Base-by-base conservation (phyloP, 2,113 vertebrate genomes). In the Agapornis roseicollis region DNA sequence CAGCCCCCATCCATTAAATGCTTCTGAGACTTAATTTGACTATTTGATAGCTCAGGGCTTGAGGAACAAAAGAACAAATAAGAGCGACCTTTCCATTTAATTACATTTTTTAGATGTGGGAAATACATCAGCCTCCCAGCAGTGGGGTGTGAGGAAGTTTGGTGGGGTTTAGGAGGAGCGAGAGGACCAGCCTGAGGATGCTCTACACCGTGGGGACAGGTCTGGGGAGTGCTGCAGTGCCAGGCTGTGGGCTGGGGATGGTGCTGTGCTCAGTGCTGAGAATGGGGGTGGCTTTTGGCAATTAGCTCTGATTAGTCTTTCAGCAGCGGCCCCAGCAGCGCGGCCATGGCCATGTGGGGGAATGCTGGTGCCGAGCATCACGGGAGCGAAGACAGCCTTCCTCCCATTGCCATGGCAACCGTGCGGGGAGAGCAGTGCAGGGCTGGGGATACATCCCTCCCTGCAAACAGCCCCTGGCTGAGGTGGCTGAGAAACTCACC, bases 371-470 rank as follows among this genome's bases (percentile, higher is more conserved):
- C 44, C 1, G 63, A 85, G 89, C 91, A 93, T 78, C 86, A 29
- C 42, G 90, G 86, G 93, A 93, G 44, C 1, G 7, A 29, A 79
- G 82, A 39, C 85, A 90, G 17, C 92, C 94, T 80, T 66, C 87
- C 83, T 89, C 84, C 22, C 58, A 23, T 94, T 66, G 91, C 92
- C 95, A 94, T 96, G 93, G 96, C 95, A 96, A 96, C 94, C 2
- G 9, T 2, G 56, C 9, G 28, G 31, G 91, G 37, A 68, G 82
- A 74, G 71, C 56, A 25, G 64, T 5, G 42, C 18, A 31, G 63
- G 86, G 85, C 4, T 64, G 47, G 65, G 55, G 27, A 18, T 56
- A 23, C 63, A 11, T 23, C 60, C 28, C n/a, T 24, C 17, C 42
- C 31, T 42, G 17, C 2, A 6, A 58, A 44, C 5, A 52, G 24